phyloP scores from a whole-genome alignment of 2,888 invertebrate genomes.

The Trichogramma evanescens region DNA sequence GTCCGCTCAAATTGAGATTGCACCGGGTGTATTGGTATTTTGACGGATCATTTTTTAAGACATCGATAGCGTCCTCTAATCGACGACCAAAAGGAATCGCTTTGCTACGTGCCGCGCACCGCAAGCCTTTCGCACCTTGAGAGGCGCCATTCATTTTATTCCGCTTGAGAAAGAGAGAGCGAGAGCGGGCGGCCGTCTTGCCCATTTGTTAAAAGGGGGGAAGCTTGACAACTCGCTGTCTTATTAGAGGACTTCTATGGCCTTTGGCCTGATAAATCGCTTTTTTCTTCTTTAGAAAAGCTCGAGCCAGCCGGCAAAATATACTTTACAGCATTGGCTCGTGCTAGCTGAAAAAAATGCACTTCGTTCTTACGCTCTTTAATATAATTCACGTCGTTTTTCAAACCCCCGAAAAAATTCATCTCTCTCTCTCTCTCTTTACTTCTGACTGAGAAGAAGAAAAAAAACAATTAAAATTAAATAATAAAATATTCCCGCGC shows the following conservation, averaged over 20 bases:
- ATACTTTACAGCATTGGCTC: not conserved
- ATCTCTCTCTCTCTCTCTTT: not conserved
- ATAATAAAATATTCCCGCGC: not conserved
- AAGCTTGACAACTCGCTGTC: slow-evolving; percentile 17
- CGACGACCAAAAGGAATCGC: slow-evolving; percentile 36
- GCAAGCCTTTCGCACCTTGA: slow-evolving; percentile 27
- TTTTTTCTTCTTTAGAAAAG: not conserved
- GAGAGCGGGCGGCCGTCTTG: slow-evolving; percentile 16
- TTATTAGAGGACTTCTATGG: slow-evolving; percentile 18
- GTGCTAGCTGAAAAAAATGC: not conserved
- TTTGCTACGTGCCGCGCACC: slow-evolving; percentile 41
- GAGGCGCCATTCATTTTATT: slow-evolving; percentile 40
- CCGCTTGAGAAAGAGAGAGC: not conserved
- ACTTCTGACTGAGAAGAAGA: not conserved
- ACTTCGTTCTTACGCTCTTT: not conserved
- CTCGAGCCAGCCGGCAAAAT: not conserved
- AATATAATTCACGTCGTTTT: too few species aligned
- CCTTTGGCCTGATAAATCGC: slow-evolving; percentile 19
- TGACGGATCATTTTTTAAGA: not conserved
- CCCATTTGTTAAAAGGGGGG: slow-evolving; percentile 27
- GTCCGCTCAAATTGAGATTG: not conserved
- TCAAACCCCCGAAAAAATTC: slow-evolving; percentile 2
- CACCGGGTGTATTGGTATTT: not conserved
- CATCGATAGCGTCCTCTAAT: slow-evolving; percentile 6
- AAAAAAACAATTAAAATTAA: slow-evolving; percentile 10